phyloP scores from a whole-genome alignment of 1,140 invertebrate species.

The Procambarus virginalis region DNA sequence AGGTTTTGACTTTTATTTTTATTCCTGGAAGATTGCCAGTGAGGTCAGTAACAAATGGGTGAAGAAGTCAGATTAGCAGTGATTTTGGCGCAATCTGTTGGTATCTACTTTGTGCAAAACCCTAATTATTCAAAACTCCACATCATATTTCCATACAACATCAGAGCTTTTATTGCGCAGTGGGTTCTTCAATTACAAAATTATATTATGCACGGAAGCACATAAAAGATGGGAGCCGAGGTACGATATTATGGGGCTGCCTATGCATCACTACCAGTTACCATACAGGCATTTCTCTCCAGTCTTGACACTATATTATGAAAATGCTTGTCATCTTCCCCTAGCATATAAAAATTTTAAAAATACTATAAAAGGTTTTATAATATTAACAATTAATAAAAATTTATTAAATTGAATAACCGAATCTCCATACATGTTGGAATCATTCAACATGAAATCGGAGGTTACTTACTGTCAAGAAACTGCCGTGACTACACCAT shows the following conservation, averaged over 20 bases:
- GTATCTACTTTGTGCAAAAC: background rate
- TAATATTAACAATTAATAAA: background rate
- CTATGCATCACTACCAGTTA: background rate
- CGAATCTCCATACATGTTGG: background rate
- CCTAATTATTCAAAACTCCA: background rate
- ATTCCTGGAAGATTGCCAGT: no score
- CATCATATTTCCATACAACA: background rate
- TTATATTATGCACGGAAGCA: slow-evolving; percentile 47
- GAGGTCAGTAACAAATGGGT: no score
- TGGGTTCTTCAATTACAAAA: background rate
- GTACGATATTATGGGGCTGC: background rate
- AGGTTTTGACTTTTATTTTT: no score
- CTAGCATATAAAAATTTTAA: background rate
- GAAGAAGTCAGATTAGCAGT: no score
- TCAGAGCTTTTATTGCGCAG: background rate
- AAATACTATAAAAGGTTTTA: slow-evolving; percentile 1
- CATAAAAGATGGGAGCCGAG: slow-evolving; percentile 22
- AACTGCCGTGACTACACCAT: background rate
- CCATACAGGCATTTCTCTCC: background rate
- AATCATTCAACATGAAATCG: background rate
- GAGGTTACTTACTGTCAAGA: background rate
- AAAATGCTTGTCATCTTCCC: background rate
- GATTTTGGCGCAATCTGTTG: background rate
- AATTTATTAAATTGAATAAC: background rate
- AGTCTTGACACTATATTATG: background rate